A percentile compares a stretch with the other conserved stretches of the same genome.
Conservation (phyloP, 2,113 vertebrate species). For the Formicarius rufipectus region DNA sequence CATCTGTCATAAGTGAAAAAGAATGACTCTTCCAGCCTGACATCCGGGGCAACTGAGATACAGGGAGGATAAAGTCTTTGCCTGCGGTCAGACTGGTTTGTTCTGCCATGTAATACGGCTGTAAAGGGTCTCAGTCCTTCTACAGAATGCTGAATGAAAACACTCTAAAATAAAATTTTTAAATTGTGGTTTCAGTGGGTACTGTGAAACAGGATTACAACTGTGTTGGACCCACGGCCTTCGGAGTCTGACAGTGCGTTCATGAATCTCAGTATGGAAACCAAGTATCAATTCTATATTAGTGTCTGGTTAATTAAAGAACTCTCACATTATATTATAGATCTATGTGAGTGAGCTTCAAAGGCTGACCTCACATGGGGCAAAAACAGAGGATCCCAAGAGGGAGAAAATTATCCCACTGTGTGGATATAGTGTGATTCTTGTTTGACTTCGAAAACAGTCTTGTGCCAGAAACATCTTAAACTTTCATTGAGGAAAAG, state of each 20-base stretch:
- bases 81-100: background rate
- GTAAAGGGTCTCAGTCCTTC: background rate
- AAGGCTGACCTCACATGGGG: background rate
- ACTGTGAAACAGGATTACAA: rapidly evolving
- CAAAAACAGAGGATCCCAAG: background rate
- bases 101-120: background rate
- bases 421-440: background rate
- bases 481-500: conserved; percentile 13
- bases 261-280: background rate
- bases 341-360: background rate
- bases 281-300: background rate
- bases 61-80: background rate
- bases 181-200: background rate
- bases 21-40: background rate
- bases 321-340: background rate
- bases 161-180: background rate
- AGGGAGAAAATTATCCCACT: background rate
- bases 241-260: background rate
- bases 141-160: background rate
- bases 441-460: background rate
- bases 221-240: background rate
- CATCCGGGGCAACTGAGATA: background rate
- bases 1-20: background rate
- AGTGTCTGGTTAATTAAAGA: background rate
- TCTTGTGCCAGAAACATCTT: background rate